Evolutionary conservation across 2,888 invertebrate species (phyloP).

Genomic region (Brachyptera putata): DNA sequence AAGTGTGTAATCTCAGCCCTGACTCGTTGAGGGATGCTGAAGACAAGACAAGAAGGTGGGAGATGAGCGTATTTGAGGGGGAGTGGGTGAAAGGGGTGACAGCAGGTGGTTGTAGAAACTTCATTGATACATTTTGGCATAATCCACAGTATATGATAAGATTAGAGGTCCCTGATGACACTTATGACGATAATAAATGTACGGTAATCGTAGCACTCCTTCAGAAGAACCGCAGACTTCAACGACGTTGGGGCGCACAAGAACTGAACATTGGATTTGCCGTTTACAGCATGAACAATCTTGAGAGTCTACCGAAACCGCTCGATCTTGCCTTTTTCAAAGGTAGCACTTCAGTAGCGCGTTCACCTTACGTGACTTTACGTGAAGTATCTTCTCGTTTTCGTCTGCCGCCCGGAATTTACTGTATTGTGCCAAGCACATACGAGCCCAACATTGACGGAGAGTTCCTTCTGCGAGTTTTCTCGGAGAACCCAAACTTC

Average conservation of each 20-base stretch:
- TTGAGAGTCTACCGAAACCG: conserved; percentile 41
- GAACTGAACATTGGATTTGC: conserved; percentile 54
- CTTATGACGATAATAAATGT: conserved; percentile 47
- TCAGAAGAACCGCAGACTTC: conserved; percentile 47
- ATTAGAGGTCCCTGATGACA: conserved; percentile 48
- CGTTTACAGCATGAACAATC: conserved; percentile 50
- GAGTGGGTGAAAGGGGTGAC: conserved; percentile 50
- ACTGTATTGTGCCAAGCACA: conserved; percentile 54
- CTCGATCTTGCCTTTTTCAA: conserved; percentile 50
- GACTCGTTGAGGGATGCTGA: conserved; percentile 45
- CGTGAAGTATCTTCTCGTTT: conserved; percentile 54
- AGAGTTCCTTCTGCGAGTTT: conserved; percentile 54
- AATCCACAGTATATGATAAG: conserved; percentile 52
- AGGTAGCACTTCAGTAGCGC: conserved; percentile 47
- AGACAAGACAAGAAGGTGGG: conserved; percentile 44
- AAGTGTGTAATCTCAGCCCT: conserved; percentile 55
- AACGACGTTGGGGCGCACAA: conserved; percentile 50
- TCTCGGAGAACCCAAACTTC: conserved; percentile 45
- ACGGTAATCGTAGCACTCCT: conserved; percentile 52
- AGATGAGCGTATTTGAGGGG: conserved; percentile 48
- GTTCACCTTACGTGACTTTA: conserved; percentile 53
- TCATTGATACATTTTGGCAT: conserved; percentile 47
- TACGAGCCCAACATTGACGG: conserved; percentile 53
- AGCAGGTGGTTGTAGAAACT: conserved; percentile 56
- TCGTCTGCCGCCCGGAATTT: conserved; percentile 51